Evolutionary conservation across 2,888 invertebrate species (phyloP), one percentile per base, ranked within the genome.

Genomic region (Amphimallon solstitiale): DNA sequence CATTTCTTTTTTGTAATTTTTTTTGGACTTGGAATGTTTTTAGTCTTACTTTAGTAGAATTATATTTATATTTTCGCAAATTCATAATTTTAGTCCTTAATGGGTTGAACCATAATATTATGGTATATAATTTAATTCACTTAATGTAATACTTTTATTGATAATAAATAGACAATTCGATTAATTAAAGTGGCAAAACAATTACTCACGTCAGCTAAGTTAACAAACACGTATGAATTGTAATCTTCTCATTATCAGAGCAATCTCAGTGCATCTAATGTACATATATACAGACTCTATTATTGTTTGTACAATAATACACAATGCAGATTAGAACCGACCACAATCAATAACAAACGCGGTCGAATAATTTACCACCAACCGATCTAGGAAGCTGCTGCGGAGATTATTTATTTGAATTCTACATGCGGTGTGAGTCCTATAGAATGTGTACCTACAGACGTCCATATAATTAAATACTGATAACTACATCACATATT

Each of bases 201-300:
- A 61, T 65, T 61, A 52, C 49, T 54, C 21, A 63, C 34, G 61
- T 38, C 52, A 38, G 49, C 43, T 59, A 65, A 65, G 65, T 49
- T 46, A 38, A 66, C 63, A 66, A 66, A 67, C 71, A 70, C 68
- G 69, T 68, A 69, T 70, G 70, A 71, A 71, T 72, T 72, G 73
- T 75, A 75, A 76, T 75, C 75, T 75, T 76, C 74, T 75, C 75
- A 75, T 76, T 75, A 76, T 72, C 73, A 68, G 71, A 75, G 73
- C 73, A 74, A 74, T 74, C 74, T 74, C 73, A 54, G 69, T 68
- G 67, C 71, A 72, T 68, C 71, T 69, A 72, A 69, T 69, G 65
- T 67, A 69, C 72, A 72, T 68, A 72, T 70, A 71, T 68, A 68
- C 66, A 34, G 63, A 67, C 65, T 68, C 63, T 72, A 72, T 74